Conservation (phyloP, 1,140 invertebrate species). For the Hylaeus volcanicus region DNA sequence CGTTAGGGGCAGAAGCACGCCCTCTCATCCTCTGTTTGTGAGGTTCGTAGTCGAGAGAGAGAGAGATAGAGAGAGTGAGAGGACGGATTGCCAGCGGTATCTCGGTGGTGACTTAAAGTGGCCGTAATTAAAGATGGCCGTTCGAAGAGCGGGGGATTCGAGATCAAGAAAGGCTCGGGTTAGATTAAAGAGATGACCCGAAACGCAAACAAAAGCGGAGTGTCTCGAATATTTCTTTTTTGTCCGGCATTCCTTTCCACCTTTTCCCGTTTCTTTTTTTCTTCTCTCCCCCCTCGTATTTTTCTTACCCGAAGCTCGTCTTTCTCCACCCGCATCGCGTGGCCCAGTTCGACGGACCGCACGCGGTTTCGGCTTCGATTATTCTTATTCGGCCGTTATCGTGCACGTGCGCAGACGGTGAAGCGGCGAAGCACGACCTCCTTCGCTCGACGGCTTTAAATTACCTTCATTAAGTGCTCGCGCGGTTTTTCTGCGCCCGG, state of each 20-base stretch:
- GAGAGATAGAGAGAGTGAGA: neutral
- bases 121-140: conserved; percentile 50
- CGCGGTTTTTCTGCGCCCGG: conserved; percentile 20
- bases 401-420: too few species aligned
- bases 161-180: conserved; percentile 6
- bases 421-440: conserved; percentile 34
- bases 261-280: neutral
- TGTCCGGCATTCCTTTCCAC: neutral
- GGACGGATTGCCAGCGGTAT: neutral
- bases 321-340: neutral
- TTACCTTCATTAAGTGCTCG: conserved; percentile 43
- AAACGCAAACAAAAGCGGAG: conserved; percentile 21
- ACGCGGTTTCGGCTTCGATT: conserved; percentile 10
- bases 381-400: neutral
- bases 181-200: conserved; percentile 38
- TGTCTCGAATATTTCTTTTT: conserved; percentile 13
- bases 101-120: conserved; percentile 43
- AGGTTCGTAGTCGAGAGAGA: neutral
- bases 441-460: conserved; percentile 25
- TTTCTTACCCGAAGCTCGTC: neutral
- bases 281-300: too few species aligned
- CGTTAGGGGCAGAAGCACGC: conserved; percentile 17
- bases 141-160: neutral
- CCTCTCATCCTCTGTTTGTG: conserved; percentile 5
- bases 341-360: neutral